These are phyloP conservation scores for Ursus arctos DNA, from an alignment of 2,113 vertebrate species.

Conservation along the genomic window DNA sequence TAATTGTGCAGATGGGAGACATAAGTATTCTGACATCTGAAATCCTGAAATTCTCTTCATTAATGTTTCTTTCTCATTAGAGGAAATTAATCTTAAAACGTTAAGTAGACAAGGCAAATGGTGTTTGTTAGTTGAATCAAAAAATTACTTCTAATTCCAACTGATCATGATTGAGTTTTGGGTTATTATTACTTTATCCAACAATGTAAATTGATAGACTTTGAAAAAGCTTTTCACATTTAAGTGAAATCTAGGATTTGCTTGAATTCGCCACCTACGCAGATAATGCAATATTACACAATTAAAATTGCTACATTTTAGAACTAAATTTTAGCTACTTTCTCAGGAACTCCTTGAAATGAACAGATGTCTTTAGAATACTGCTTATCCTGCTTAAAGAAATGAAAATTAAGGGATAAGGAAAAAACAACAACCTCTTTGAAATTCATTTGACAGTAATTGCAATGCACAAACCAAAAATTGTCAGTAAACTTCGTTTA, in stretches of 20 bases:
- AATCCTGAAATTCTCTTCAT: not conserved
- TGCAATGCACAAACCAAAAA: not conserved
- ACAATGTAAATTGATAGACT: not conserved
- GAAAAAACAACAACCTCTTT: not conserved
- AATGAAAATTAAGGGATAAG: not conserved
- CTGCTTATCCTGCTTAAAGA: not conserved
- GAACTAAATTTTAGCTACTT: not conserved
- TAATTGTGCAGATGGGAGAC: not conserved
- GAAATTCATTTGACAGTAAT: conserved; percentile 6
- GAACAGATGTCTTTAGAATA: not conserved
- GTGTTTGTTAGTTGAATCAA: not conserved
- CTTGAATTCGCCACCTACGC: not conserved
- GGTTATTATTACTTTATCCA: not conserved
- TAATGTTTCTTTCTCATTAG: not conserved
- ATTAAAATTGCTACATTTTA: not conserved
- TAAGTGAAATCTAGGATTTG: not conserved
- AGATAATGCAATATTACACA: not conserved
- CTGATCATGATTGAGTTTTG: not conserved
- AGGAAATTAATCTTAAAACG: not conserved
- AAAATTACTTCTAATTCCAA: conserved; percentile 5
- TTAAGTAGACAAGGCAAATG: not conserved
- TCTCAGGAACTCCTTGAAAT: not conserved
- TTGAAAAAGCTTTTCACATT: not conserved
- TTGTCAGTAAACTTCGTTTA: not conserved
- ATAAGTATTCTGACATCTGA: not conserved